These are phyloP conservation scores for Hofmannophila pseudospretella DNA, from an alignment of 2,888 invertebrate species.

Conservation along the genomic window DNA sequence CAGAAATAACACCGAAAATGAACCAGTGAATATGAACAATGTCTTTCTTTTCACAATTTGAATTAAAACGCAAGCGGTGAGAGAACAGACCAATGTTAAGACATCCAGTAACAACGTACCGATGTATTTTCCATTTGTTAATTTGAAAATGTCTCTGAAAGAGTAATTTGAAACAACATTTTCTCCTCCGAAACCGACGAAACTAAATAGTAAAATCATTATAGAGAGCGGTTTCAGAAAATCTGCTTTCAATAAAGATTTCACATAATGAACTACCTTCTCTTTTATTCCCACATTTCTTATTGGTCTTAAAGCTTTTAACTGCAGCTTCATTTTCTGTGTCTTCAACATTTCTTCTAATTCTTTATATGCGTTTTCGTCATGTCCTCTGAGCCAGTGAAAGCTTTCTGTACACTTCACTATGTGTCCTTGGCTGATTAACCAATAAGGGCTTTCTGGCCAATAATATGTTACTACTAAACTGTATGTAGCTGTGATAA, in stretches of 20 bases:
- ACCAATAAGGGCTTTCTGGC: constrained; percentile 25
- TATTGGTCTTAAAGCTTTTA: constrained; percentile 20
- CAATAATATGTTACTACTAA: constrained; percentile 16
- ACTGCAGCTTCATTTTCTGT: constrained; percentile 19
- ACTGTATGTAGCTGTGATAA: constrained; percentile 13
- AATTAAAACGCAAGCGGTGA: constrained; percentile 24
- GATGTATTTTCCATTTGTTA: constrained; percentile 24
- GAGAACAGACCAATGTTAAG: constrained; percentile 21
- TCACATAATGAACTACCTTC: constrained; percentile 14
- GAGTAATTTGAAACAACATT: constrained; percentile 19
- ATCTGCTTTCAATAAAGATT: constrained; percentile 22
- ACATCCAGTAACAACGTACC: constrained; percentile 24
- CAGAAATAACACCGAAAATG: constrained; percentile 20
- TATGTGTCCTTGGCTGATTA: constrained; percentile 20
- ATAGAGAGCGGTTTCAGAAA: constrained; percentile 25
- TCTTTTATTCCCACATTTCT: constrained; percentile 15
- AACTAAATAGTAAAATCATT: constrained; percentile 24
- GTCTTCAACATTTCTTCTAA: constrained; percentile 18
- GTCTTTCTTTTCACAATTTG: constrained; percentile 22
- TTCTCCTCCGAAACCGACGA: constrained; percentile 23
- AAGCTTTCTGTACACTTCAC: constrained; percentile 20
- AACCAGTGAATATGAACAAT: constrained; percentile 23
- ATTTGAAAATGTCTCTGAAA: constrained; percentile 18
- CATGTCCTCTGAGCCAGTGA: constrained; percentile 18
- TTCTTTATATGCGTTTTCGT: constrained; percentile 19